Conservation (phyloP, 2,113 vertebrate species). For the Thymallus thymallus region DNA sequence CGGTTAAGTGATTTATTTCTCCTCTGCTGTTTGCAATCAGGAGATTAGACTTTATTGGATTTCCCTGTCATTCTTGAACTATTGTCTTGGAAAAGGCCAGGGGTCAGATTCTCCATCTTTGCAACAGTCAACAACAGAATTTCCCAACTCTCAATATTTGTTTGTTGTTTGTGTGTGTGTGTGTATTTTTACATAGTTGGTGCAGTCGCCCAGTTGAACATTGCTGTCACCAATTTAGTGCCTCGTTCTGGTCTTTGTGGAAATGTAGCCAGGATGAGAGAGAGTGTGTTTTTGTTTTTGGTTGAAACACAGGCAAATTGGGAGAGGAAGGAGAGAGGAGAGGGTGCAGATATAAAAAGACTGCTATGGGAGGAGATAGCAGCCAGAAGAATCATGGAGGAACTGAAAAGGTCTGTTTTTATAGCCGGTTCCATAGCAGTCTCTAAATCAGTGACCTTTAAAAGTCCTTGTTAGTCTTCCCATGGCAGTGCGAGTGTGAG, state of each 20-base stretch:
- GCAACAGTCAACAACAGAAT: background rate
- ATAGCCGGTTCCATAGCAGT: slow-evolving; percentile 41
- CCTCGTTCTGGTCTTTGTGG: background rate
- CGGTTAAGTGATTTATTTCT: background rate
- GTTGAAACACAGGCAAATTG: background rate
- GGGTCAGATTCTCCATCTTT: background rate
- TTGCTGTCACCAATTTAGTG: background rate
- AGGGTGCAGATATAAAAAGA: background rate
- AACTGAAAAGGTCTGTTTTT: slow-evolving; percentile 30
- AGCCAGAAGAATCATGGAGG: slow-evolving; percentile 9
- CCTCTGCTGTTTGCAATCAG: background rate
- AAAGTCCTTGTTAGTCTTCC: background rate
- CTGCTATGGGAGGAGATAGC: background rate
- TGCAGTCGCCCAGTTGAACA: background rate
- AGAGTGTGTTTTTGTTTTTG: background rate
- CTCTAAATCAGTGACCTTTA: slow-evolving; percentile 42
- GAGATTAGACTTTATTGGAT: background rate
- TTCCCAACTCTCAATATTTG: background rate
- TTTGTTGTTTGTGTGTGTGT: too few relatives aligned
- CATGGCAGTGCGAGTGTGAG: background rate
- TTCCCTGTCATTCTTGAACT: background rate
- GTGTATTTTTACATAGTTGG: background rate
- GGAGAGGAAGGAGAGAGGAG: background rate
- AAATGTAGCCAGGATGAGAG: background rate
- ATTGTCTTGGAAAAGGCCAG: background rate